These are phyloP conservation scores for Idris sp. DNA, from an alignment of 1,140 invertebrate genomes.

Conservation along the genomic window DNA sequence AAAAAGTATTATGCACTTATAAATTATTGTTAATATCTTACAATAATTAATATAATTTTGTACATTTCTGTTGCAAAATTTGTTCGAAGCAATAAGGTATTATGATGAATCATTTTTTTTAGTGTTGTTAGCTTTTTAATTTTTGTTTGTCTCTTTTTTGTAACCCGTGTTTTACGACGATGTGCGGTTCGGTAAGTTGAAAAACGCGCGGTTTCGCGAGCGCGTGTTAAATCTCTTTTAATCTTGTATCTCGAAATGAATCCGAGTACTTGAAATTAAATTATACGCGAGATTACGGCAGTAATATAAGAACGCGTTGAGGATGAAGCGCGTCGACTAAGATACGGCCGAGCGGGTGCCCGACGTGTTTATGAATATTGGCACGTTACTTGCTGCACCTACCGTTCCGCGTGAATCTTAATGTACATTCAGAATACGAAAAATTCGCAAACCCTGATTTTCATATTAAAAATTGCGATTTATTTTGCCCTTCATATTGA, in stretches of 20 bases:
- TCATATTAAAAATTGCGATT: slow-evolving; percentile 29
- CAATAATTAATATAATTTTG: too few species aligned
- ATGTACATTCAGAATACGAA: slow-evolving; percentile 43
- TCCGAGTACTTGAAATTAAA: slow-evolving; percentile 57
- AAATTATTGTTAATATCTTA: too few species aligned
- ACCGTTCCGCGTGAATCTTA: slow-evolving; percentile 44
- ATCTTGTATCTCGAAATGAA: slow-evolving; percentile 59
- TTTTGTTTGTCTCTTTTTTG: too few species aligned
- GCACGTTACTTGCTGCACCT: slow-evolving; percentile 62
- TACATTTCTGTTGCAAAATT: too few species aligned
- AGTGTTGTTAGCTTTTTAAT: too few species aligned
- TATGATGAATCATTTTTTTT: too few species aligned
- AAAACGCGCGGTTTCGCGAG: slow-evolving; percentile 41
- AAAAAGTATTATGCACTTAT: too few species aligned
- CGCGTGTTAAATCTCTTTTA: slow-evolving; percentile 61
- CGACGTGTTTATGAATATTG: slow-evolving; percentile 75
- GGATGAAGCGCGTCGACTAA: slow-evolving; percentile 64
- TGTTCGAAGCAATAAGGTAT: too few species aligned
- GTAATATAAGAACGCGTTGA: slow-evolving; percentile 64
- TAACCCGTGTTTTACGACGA: slow-evolving; percentile 22
- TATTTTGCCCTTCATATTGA: too few species aligned
- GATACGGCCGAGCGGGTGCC: slow-evolving; percentile 67
- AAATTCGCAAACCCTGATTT: slow-evolving; percentile 3
- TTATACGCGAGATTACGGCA: slow-evolving; percentile 55
- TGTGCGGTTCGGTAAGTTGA: slow-evolving; percentile 28